Evolutionary conservation across 2,797 vertebrate species (phyloP).

Genomic region (Falco cherrug): DNA sequence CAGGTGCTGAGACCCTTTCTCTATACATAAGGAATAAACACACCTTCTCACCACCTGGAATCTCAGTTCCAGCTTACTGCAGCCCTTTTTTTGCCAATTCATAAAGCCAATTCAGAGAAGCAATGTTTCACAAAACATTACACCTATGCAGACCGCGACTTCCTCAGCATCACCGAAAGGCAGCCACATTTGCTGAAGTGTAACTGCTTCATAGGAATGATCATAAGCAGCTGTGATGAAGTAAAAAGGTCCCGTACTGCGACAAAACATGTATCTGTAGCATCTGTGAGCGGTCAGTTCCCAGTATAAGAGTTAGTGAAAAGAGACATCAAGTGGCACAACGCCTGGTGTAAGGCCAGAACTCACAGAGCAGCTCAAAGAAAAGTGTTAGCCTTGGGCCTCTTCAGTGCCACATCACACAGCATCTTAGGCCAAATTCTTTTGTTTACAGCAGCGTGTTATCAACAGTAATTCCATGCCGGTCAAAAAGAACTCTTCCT

Average conservation of each 20-base stretch:
- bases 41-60: not conserved
- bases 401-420: not conserved
- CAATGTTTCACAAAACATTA: not conserved
- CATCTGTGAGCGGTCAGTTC: not conserved
- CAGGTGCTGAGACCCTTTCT: not conserved
- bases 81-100: not conserved
- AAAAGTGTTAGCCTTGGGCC: not conserved
- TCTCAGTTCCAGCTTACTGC: not conserved
- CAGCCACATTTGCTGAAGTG: fast-evolving
- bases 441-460: not conserved
- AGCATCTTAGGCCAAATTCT: not conserved
- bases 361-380: not conserved
- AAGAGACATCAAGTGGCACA: not conserved
- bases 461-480: not conserved
- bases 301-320: not conserved
- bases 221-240: not conserved
- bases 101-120: not conserved
- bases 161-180: not conserved
- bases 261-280: not conserved
- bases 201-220: not conserved
- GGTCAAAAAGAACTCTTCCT: not conserved
- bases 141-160: not conserved
- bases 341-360: not conserved
- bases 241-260: not conserved
- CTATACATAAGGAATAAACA: not conserved